These are phyloP conservation scores for Geococcyx californianus DNA, from an alignment of 2,113 vertebrate species.

Conservation along the genomic window DNA sequence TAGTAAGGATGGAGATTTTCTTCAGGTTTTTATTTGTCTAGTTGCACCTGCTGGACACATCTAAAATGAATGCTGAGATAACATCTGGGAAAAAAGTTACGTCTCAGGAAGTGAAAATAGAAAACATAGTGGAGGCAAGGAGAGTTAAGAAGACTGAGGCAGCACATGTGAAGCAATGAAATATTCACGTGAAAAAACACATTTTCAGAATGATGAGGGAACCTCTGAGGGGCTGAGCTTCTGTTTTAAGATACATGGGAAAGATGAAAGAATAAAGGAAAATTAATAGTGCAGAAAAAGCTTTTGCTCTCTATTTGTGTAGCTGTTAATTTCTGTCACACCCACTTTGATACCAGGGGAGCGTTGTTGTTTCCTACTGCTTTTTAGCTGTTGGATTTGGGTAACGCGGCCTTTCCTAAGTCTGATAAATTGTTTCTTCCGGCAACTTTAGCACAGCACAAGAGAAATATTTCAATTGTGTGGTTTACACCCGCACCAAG, in stretches of 20 bases:
- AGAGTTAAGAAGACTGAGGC: background rate
- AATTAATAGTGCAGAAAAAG: background rate
- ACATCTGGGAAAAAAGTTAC: background rate
- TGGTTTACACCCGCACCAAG: slow-evolving; percentile 3
- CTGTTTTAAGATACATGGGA: background rate
- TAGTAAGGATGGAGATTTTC: background rate
- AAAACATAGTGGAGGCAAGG: background rate
- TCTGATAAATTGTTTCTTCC: background rate
- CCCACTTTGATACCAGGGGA: background rate
- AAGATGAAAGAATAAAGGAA: background rate
- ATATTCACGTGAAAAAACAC: background rate
- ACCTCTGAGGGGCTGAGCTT: background rate
- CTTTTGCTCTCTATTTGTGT: background rate
- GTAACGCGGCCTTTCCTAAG: background rate
- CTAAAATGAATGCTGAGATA: background rate
- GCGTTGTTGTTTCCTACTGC: background rate
- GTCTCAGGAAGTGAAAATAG: background rate
- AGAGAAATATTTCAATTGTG: slow-evolving; percentile 5
- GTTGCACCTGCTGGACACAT: background rate
- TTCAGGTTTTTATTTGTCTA: background rate
- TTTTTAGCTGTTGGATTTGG: background rate
- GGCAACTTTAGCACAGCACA: background rate
- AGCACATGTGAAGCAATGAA: background rate
- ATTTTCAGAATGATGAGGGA: background rate
- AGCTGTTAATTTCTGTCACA: background rate